These are phyloP conservation scores for Scaptomyza tumidula DNA, from an alignment of 2,888 invertebrate species.

Conservation along the genomic window DNA sequence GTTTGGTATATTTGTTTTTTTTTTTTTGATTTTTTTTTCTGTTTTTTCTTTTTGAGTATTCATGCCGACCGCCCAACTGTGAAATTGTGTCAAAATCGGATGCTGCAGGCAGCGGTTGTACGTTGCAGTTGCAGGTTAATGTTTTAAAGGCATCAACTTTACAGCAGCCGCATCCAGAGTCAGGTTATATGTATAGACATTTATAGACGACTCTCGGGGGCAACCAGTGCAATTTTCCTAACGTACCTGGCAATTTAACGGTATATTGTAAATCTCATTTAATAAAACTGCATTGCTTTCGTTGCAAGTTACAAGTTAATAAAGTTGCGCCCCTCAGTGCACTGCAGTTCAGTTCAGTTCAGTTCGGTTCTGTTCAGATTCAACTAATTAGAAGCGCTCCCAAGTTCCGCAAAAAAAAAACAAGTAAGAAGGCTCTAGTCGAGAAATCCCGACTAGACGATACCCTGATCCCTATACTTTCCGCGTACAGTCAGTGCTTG, in stretches of 20 bases:
- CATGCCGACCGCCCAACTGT: conserved; percentile 48
- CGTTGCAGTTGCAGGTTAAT: conserved; percentile 19
- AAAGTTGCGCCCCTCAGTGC: conserved; percentile 43
- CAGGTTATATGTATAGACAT: conserved; percentile 15
- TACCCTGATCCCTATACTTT: too few species aligned
- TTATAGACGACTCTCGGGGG: conserved; percentile 32
- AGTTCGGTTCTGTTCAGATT: conserved; percentile 11
- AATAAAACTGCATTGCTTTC: conserved; percentile 65
- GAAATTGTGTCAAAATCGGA: conserved; percentile 75
- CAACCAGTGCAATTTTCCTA: conserved; percentile 54
- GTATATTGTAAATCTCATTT: conserved; percentile 75
- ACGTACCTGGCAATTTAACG: conserved; percentile 75
- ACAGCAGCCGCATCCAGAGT: neutral
- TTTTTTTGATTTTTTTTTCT: conserved; percentile 4
- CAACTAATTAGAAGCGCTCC: conserved; percentile 48
- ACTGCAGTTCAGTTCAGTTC: conserved; percentile 7
- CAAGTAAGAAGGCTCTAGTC: too few species aligned
- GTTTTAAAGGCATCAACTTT: conserved; percentile 35
- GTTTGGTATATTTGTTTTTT: conserved; percentile 3
- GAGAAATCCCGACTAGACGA: too few species aligned
- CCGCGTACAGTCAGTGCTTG: too few species aligned
- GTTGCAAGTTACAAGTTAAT: conserved; percentile 47
- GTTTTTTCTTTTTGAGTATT: conserved; percentile 15
- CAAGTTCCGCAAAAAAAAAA: conserved; percentile 53
- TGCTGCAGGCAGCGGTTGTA: conserved; percentile 38